Conservation (phyloP, 2,113 vertebrate species). For the Globicephala melas region DNA sequence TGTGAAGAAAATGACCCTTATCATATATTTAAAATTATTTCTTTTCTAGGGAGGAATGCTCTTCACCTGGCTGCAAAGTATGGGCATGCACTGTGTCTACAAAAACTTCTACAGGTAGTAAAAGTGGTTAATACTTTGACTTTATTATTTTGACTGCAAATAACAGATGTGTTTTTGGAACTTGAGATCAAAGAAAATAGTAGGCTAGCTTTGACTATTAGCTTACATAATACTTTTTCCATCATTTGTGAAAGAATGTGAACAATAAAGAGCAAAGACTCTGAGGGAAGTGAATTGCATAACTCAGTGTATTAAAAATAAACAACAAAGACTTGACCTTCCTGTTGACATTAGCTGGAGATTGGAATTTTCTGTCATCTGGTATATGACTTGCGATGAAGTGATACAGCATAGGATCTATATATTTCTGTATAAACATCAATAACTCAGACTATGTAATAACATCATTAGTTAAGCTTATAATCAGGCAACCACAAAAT, state of each 20-base stretch:
- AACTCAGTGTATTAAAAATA: slow-evolving; percentile 73
- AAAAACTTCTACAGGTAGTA: slow-evolving; percentile 96
- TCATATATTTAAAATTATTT: slow-evolving; percentile 15
- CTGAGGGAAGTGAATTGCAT: slow-evolving; percentile 61
- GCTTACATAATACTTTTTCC: slow-evolving; percentile 37
- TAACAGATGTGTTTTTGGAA: neutral
- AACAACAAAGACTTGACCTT: slow-evolving; percentile 67
- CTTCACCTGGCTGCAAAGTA: slow-evolving; percentile 94
- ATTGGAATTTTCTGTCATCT: slow-evolving; percentile 40
- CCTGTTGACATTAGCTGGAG: slow-evolving; percentile 64
- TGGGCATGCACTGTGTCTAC: slow-evolving; percentile 92
- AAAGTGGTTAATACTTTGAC: neutral
- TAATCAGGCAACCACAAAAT: neutral
- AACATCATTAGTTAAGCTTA: neutral
- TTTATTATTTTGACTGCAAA: slow-evolving; percentile 18
- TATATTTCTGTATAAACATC: neutral
- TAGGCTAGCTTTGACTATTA: neutral
- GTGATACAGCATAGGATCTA: neutral
- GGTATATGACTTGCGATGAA: neutral
- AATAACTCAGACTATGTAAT: neutral
- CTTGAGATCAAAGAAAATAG: slow-evolving; percentile 51
- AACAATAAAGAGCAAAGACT: slow-evolving; percentile 61
- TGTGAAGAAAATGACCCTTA: neutral
- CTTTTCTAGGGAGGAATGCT: slow-evolving; percentile 90
- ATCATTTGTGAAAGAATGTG: slow-evolving; percentile 56